A percentile compares a stretch with the other conserved stretches of the same genome.
These are phyloP conservation scores for Corbicula japonica DNA, from an alignment of 2,888 invertebrate genomes.

Conservation along the genomic window DNA sequence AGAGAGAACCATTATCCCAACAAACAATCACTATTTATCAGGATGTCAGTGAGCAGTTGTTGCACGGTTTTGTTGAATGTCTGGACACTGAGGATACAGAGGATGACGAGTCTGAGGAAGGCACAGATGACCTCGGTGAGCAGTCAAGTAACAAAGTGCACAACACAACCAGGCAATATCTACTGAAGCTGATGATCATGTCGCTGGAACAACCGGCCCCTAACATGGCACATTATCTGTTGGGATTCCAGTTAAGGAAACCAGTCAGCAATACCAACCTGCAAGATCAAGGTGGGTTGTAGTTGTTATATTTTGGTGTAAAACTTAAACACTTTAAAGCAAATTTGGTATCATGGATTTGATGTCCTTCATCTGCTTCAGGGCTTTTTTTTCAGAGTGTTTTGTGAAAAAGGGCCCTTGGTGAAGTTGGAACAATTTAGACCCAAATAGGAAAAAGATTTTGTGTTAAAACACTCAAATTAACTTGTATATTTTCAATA, in stretches of 20 bases:
- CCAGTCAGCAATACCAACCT: conserved; percentile 93
- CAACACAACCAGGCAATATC: conserved; percentile 80
- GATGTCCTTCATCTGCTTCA: no score
- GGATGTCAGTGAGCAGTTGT: conserved; percentile 86
- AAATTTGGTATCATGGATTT: no score
- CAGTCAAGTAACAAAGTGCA: conserved; percentile 79
- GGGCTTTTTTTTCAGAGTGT: no score
- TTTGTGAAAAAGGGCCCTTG: no score
- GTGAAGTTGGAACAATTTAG: no score
- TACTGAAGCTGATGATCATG: conserved; percentile 92
- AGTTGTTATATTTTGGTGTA: no score
- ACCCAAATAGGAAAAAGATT: no score
- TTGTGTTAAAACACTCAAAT: no score
- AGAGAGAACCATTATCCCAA: no score
- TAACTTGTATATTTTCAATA: no score
- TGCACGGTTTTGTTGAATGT: conserved; percentile 95
- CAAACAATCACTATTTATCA: no score
- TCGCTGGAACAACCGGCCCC: conserved; percentile 93
- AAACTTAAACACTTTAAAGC: no score
- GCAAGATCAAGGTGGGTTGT: conserved; percentile 89
- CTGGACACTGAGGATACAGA: conserved; percentile 89
- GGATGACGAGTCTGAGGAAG: conserved; percentile 9
- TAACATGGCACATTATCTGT: conserved; percentile 94
- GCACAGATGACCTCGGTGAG: conserved; percentile 40
- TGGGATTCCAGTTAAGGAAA: conserved; percentile 94